A percentile compares a stretch with the other conserved stretches of the same genome.
Evolutionary conservation across 1,140 invertebrate species (phyloP).

Genomic region (Contarinia nasturtii): DNA sequence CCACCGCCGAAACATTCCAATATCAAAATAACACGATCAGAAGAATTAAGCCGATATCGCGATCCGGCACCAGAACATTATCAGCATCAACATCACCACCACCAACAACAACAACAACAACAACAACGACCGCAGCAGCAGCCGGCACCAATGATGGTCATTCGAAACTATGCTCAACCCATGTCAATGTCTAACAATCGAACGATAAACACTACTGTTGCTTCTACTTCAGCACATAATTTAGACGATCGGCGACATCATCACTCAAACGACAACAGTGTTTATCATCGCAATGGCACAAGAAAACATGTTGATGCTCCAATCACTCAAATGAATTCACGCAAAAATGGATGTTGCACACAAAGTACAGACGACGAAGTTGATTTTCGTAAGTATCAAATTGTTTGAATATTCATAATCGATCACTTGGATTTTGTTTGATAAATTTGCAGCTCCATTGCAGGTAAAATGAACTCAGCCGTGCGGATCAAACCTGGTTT

Average conservation of each 20-base stretch:
- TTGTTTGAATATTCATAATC: too few species aligned
- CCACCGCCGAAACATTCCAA: too few species aligned
- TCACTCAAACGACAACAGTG: background rate
- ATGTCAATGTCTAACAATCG: background rate
- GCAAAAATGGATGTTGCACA: background rate
- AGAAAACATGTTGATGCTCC: background rate
- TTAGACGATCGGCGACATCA: background rate
- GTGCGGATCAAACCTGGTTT: slow-evolving; percentile 2
- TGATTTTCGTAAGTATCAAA: too few species aligned
- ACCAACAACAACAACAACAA: too few species aligned
- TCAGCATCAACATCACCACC: background rate
- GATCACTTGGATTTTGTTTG: too few species aligned
- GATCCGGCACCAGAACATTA: background rate
- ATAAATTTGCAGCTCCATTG: too few species aligned
- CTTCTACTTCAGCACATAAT: background rate
- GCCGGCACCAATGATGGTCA: slow-evolving; percentile 1
- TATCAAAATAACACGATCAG: too few species aligned
- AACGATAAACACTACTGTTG: too few species aligned
- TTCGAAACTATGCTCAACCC: slow-evolving; percentile 1
- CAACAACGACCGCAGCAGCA: background rate
- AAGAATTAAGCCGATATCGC: too few species aligned
- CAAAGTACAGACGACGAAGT: too few species aligned
- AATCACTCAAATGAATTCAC: background rate
- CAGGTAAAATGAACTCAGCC: background rate
- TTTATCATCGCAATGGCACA: background rate